Base-by-base conservation (phyloP, 1,140 invertebrate genomes). In the Cydia amplana region DNA sequence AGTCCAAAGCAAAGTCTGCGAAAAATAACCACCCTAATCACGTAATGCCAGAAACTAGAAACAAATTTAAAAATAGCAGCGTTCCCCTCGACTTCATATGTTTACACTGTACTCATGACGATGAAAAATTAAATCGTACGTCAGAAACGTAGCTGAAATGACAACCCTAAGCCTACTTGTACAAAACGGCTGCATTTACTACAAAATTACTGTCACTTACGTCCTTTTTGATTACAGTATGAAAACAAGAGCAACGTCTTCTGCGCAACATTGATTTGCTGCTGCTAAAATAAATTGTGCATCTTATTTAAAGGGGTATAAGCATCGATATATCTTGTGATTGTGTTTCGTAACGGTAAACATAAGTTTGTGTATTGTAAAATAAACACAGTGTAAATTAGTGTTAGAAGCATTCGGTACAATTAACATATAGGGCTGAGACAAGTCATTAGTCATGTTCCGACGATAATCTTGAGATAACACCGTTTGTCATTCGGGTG, bases 381-480 rank as follows among this genome's bases (percentile, higher is more conserved):
- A 91, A 90, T 87, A 92, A 90, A 91, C 89, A 89, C 77, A 87
- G 85, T 88, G 88, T 91, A 88, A 91, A 92, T 91, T 91, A 87
- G 87, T 88, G 80, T 81, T 83, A 83, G 85, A 79, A 83, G 87
- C 82, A 84, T 83, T 85, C 79, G 78, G 82, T 85, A 88, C 86
- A 89, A 91, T 92, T 90, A 92, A 90, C 89, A 87, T 86, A 83
- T 86, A 87, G 82, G 83, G 83, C 82, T 76, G 78, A 81, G 80
- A 86, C 82, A 81, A 81, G 83, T 85, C 87, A 90, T 92, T 92
- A 92, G 86, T 92, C 90, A 90, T 91, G 87, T 90, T 87, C 87
- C 84, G 76, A 83, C 79, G 86, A 91, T 92, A 88, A 90, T 92
- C 87, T 90, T 87, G 73, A 83, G 87, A 87, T 87, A 88, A 91